Percentiles rank a stretch among this genome's conserved stretches.
Conservation (phyloP, 2,113 vertebrate genomes). For the Epinephelus cyanopodus region DNA sequence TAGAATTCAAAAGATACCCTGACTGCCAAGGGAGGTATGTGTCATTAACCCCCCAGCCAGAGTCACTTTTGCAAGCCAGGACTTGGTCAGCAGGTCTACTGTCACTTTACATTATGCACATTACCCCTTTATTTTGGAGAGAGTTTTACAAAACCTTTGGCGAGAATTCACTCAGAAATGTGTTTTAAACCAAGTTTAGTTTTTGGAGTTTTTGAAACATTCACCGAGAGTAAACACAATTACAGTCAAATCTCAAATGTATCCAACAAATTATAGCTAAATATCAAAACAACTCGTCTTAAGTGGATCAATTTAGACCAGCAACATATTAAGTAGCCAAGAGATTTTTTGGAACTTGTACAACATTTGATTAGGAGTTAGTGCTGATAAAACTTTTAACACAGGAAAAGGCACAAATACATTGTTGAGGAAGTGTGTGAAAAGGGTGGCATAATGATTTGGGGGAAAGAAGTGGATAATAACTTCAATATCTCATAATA, state of each 20-base stretch:
- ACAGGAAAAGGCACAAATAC: not conserved
- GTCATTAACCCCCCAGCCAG: slow-evolving; percentile 28
- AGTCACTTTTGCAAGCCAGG: slow-evolving; percentile 26
- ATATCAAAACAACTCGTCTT: not conserved
- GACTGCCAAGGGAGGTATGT: slow-evolving; percentile 40
- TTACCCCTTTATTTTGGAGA: slow-evolving; percentile 19
- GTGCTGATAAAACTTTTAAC: not conserved
- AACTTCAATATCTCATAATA: not conserved
- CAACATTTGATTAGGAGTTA: not conserved
- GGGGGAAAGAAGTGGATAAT: not conserved
- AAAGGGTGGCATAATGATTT: not conserved
- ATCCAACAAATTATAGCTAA: not conserved
- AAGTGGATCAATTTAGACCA: not conserved
- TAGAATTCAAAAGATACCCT: slow-evolving; percentile 39
- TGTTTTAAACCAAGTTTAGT: not conserved
- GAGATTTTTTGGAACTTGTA: not conserved
- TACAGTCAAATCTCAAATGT: not conserved
- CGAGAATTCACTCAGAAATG: not conserved
- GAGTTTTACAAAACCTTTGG: slow-evolving; percentile 29
- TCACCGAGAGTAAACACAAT: not conserved
- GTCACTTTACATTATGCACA: slow-evolving; percentile 38
- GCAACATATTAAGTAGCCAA: not conserved
- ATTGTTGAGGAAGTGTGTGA: not conserved
- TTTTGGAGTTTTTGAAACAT: slow-evolving; percentile 1
- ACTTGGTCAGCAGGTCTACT: slow-evolving; percentile 38